Base-by-base conservation (phyloP, 2,888 invertebrate species). In the Oligia strigilis region DNA sequence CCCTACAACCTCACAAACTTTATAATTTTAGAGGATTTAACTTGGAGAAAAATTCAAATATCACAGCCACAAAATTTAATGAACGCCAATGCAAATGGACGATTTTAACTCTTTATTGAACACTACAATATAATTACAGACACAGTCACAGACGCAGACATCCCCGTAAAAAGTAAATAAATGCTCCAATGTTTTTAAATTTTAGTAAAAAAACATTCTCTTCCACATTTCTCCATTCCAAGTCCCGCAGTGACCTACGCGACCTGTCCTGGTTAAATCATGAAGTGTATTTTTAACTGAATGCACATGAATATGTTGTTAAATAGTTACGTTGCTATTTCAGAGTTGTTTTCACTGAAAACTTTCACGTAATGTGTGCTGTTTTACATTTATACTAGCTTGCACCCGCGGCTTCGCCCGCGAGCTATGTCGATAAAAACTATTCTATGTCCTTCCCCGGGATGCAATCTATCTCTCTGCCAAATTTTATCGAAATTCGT, bases 221-320 rank as follows among this genome's bases (percentile, higher is more conserved):
- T 64, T 88, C 88, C 88, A 69, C 11, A 2, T 64, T 69, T 74
- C 2, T n/a, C 1, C 2, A 72, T 69, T 89, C 89, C 55, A 2
- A 40, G 75, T 6, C 19, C 66, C 17, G 46, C 74, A 75, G 82
- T 89, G 89, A 88, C 86, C 90, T 81, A 64, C 74, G 87, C 78
- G 89, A 89, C 89, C 88, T 86, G 89, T 78, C 78, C 86, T 71
- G 89, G 84, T 86, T 87, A 80, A 87, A 89, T 87, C 82, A 89
- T 88, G 82, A 84, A 82, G 87, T 80, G 81, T 88, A 84, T 85
- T 89, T 88, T 88, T 84, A 84, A 81, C 84, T 87, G 79, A 80
- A 80, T 80, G 75, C 77, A 75, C 83, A 77, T 75, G 78, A 82
- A 88, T 83, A 81, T 80, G 69, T 76, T 66, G 74, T 77, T 77